Evolutionary conservation across 53 echinoderm and acorn worm species (phyloP).

Genomic region (Stichopus horrens): DNA sequence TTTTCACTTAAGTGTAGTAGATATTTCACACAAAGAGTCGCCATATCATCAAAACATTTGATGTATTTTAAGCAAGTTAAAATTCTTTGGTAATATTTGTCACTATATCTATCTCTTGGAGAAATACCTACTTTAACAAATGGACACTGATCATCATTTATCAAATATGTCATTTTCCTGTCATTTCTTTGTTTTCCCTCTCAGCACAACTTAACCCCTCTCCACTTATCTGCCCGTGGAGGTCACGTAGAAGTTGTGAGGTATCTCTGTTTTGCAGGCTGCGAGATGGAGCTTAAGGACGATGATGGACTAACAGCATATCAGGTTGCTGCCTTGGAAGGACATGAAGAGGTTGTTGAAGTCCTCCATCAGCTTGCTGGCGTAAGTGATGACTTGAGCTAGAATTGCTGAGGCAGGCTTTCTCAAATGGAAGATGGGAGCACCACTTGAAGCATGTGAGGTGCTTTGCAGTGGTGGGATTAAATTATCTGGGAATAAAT

Average conservation of each 20-base stretch:
- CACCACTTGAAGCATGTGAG: neutral
- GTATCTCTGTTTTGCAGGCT: conserved; percentile 87
- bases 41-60: too few species aligned
- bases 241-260: conserved; percentile 93
- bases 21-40: too few species aligned
- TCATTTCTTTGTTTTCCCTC: neutral
- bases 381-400: conserved; percentile 50
- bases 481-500: neutral
- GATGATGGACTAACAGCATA: conserved; percentile 89
- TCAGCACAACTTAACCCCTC: conserved; percentile 36
- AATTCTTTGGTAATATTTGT: too few species aligned
- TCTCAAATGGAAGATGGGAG: too few species aligned
- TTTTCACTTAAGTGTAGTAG: too few species aligned
- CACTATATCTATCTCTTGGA: too few species aligned
- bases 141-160: too few species aligned
- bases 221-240: conserved; percentile 69
- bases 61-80: too few species aligned
- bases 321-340: conserved; percentile 85
- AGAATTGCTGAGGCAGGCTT: neutral
- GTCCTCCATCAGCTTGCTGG: conserved; percentile 78
- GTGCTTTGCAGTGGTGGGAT: neutral
- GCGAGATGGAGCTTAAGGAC: conserved; percentile 78
- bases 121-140: too few species aligned
- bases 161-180: too few species aligned
- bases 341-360: conserved; percentile 85